Conservation (phyloP, 2,113 vertebrate genomes). For the Jaculus jaculus region DNA sequence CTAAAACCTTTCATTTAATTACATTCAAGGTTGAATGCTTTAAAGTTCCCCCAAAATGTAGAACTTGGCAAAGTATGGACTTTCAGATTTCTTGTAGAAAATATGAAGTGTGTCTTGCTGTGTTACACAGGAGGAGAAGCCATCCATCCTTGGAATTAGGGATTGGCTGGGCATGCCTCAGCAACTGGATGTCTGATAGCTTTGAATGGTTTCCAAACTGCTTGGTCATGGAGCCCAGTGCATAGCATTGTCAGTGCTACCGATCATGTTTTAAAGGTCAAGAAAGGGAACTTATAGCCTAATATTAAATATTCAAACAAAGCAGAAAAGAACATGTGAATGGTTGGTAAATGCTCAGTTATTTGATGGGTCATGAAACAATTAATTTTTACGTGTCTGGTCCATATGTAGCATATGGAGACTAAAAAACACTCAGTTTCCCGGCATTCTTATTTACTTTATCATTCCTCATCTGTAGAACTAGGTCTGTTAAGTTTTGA, state of each 20-base stretch:
- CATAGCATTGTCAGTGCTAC: background rate
- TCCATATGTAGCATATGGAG: background rate
- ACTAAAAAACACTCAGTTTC: background rate
- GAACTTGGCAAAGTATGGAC: constrained; percentile 1
- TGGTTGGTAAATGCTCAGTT: background rate
- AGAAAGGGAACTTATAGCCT: background rate
- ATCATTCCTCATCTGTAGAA: background rate
- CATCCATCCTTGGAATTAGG: constrained; percentile 18
- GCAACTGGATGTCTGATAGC: background rate
- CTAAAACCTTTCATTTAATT: background rate
- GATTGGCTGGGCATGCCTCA: background rate
- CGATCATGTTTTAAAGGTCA: background rate
- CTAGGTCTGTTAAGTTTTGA: background rate
- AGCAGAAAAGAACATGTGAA: background rate
- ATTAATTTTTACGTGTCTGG: background rate
- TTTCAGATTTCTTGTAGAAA: constrained; percentile 17
- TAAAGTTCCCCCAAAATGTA: constrained; percentile 45
- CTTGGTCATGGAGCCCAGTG: constrained; percentile 6
- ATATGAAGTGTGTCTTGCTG: background rate
- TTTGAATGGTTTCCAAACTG: background rate
- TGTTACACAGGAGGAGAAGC: background rate
- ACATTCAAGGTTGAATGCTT: constrained; percentile 15
- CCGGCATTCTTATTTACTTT: background rate
- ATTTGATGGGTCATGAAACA: background rate
- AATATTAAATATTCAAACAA: constrained; percentile 19